These are phyloP conservation scores for Mechanitis mazaeus DNA, from an alignment of 2,888 invertebrate species.

Conservation along the genomic window DNA sequence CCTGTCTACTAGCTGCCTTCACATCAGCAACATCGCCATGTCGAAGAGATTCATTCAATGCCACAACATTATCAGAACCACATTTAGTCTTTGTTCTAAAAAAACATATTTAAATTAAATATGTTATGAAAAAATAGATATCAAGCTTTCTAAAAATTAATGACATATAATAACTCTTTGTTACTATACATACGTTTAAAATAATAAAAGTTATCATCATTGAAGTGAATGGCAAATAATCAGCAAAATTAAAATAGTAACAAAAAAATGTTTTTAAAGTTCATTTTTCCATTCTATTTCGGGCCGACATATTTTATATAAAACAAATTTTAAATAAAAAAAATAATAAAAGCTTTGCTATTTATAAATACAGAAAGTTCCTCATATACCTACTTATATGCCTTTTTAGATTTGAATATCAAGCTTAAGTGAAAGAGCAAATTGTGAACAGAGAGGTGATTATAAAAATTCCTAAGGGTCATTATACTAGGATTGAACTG, in stretches of 20 bases:
- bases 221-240: not conserved
- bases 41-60: conserved; percentile 45
- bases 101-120: not conserved
- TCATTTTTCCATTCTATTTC: no score
- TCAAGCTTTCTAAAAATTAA: not conserved
- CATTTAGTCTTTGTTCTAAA: conserved; percentile 55
- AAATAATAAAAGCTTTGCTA: no score
- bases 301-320: no score
- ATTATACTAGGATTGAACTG: conserved; percentile 17
- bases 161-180: not conserved
- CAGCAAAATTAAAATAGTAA: no score
- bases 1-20: conserved; percentile 55
- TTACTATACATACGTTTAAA: not conserved
- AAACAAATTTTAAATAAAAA: no score
- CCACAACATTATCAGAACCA: conserved; percentile 39
- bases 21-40: conserved; percentile 56
- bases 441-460: not conserved
- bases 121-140: not conserved
- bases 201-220: not conserved
- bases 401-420: not conserved
- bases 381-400: not conserved
- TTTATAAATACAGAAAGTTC: no score
- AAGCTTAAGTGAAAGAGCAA: not conserved
- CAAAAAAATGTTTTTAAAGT: no score
- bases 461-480: conserved; percentile 14